Base-by-base conservation (phyloP, 1,140 invertebrate genomes). In the Ostrea denselamellosa region DNA sequence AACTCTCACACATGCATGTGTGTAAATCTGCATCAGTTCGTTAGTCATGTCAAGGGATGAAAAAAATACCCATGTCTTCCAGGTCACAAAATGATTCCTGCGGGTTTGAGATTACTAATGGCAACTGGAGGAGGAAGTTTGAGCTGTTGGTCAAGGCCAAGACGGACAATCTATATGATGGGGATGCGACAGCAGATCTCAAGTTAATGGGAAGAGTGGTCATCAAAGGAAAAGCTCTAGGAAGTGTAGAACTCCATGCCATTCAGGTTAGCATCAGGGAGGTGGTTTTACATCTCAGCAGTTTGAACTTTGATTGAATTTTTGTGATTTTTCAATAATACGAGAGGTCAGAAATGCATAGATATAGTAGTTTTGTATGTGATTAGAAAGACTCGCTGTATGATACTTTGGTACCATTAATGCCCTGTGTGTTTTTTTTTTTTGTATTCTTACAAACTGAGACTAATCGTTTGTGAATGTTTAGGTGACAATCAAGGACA, bases 161-260 rank as follows among this genome's bases (percentile, higher is more conserved):
- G 82, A 25, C 90, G 17, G 92, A 92, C 54, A 62, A 56, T 7
- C 19, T 92, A 14, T 54, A 86, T 85, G 92, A 92, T 85, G 88
- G 88, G 3, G 88, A 92, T 56, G 68, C 28, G 7, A 77, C 28
- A 25, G 25, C 12, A 25, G 65, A 91, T 19, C 85, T 19, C 9
- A 88, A 89, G 56, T 81, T 84, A 68, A 54, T 92, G 8, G 52
- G 56, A 1, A 83, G 90, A 28, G 58, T 82, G 0, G 28, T 91
- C 1, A 56, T 58, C 1, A 71, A 52, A 8, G 53, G 19, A 44
- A 83, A 71, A n/a, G 19, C 58, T 9, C n/a, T 62, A 12, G 86
- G 22, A 19, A 81, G 56, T 0, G 28, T 56, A 12, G 77, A 82
- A 77, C 68, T 91, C 65, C n/a, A 83, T 5, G 85, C 88, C 14